These are phyloP conservation scores for Penelope pileata DNA, from an alignment of 2,113 vertebrate species.

Conservation along the genomic window DNA sequence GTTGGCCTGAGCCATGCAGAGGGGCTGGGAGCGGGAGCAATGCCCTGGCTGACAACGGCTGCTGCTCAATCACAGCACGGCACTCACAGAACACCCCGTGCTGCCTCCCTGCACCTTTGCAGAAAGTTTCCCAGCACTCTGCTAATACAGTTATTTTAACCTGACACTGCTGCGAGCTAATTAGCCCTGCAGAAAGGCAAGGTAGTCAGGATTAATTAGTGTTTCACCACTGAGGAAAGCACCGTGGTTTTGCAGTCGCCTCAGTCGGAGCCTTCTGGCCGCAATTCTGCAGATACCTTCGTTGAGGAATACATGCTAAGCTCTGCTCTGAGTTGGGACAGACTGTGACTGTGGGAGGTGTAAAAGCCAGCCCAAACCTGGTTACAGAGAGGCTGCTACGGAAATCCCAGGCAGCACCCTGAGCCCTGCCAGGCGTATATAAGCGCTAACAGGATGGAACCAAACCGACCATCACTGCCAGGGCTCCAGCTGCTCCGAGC, in stretches of 20 bases:
- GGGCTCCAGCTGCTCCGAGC: background rate
- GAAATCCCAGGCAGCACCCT: background rate
- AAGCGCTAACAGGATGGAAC: rapidly evolving
- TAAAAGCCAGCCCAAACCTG: background rate
- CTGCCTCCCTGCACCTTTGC: background rate
- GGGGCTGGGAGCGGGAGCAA: background rate
- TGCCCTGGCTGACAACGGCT: background rate
- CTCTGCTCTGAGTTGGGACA: background rate
- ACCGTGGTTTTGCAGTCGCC: background rate
- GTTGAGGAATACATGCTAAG: rapidly evolving
- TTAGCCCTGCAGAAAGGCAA: background rate
- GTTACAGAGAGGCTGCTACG: background rate
- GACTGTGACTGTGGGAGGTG: background rate
- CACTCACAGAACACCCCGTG: rapidly evolving
- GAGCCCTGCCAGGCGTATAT: background rate
- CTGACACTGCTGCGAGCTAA: background rate
- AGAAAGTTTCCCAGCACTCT: background rate
- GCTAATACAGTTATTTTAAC: background rate
- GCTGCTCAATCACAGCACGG: background rate
- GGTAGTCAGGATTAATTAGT: background rate
- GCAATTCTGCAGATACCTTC: background rate
- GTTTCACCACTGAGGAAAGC: background rate
- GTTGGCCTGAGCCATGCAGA: background rate
- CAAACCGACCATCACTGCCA: rapidly evolving
- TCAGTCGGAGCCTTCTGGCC: background rate